A percentile compares a stretch with the other conserved stretches of the same genome.
Conservation (phyloP, 2,113 vertebrate genomes). For the Serranochromis macrocephalus region DNA sequence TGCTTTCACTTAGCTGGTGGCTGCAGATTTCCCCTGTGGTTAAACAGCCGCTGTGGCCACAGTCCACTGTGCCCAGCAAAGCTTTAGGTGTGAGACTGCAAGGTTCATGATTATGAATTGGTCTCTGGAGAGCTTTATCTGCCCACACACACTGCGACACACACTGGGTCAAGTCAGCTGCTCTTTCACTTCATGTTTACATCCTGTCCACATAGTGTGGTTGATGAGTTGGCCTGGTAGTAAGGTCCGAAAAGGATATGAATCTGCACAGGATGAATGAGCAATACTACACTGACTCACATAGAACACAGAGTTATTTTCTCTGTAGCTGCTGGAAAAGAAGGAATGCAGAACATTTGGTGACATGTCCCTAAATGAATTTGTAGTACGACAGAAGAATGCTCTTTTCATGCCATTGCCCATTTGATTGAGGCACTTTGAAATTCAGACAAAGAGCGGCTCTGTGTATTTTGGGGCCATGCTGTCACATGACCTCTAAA, state of each 20-base stretch:
- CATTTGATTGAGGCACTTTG: neutral
- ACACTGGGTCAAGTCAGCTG: neutral
- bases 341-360: slow-evolving; percentile 9
- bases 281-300: slow-evolving; percentile 4
- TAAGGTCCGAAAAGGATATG: neutral
- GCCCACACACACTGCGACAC: neutral
- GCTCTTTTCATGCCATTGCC: neutral
- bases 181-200: slow-evolving; percentile 15
- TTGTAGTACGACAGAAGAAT: slow-evolving; percentile 4
- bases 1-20: neutral
- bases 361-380: slow-evolving; percentile 11
- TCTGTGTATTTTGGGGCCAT: neutral
- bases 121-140: slow-evolving; percentile 5
- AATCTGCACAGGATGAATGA: slow-evolving; percentile 14
- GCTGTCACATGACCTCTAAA: slow-evolving; percentile 25
- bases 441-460: slow-evolving; percentile 25
- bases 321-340: neutral
- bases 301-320: neutral
- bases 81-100: slow-evolving; percentile 15
- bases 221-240: neutral
- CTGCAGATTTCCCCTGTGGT: slow-evolving; percentile 1
- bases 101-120: neutral
- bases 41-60: slow-evolving; percentile 31
- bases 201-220: neutral
- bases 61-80: neutral